Percentiles rank a stretch among this genome's conserved stretches.
phyloP scores from a whole-genome alignment of 2,888 invertebrate genomes.

The Andrena hattorfiana region DNA sequence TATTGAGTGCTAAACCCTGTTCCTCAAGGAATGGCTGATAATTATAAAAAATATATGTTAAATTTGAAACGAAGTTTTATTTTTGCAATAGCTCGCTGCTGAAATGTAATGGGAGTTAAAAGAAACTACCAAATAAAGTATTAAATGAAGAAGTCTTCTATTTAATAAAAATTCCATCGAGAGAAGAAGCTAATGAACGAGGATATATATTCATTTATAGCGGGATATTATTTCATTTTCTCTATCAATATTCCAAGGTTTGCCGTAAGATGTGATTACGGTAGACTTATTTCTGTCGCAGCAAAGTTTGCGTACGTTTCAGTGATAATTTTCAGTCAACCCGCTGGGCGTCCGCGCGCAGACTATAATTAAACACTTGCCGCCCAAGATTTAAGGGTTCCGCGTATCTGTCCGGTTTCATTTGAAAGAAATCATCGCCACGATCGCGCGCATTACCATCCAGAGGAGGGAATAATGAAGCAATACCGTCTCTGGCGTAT shows the following conservation, averaged over 20 bases:
- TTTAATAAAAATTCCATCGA: no score
- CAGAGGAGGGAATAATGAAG: slow-evolving; percentile 21
- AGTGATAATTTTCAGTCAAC: slow-evolving; percentile 4
- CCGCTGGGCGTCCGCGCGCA: not conserved
- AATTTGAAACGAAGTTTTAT: no score
- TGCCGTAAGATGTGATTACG: not conserved
- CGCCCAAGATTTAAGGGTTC: slow-evolving; percentile 12
- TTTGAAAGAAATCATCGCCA: slow-evolving; percentile 12
- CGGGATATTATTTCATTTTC: not conserved
- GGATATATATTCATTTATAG: not conserved
- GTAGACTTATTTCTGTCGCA: not conserved
- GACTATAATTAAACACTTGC: slow-evolving; percentile 26
- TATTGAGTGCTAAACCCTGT: not conserved
- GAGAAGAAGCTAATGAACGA: no score
- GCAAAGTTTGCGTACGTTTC: not conserved
- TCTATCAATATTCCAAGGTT: not conserved
- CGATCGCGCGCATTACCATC: slow-evolving; percentile 4
- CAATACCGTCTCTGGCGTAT: slow-evolving; percentile 25
- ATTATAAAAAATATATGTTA: no score
- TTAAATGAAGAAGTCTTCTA: no score
- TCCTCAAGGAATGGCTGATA: no score
- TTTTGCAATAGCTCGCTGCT: no score
- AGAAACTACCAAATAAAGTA: no score
- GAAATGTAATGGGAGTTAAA: no score
- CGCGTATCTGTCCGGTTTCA: not conserved